Evolutionary conservation across 2,797 vertebrate genomes (phyloP).

Genomic region (Chloroceryle amazona): DNA sequence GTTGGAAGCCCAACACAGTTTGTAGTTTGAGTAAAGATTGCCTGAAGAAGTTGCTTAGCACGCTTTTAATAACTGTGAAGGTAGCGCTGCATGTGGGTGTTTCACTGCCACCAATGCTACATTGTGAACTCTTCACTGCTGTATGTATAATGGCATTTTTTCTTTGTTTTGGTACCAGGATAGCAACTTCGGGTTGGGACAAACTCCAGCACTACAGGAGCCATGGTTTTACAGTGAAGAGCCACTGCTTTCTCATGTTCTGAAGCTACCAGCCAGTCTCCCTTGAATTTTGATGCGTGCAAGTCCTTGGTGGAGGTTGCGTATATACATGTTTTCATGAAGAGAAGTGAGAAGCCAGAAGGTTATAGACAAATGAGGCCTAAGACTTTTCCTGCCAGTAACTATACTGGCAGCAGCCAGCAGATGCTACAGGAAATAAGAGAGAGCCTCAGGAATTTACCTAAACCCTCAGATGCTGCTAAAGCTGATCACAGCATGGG

Average conservation of each 20-base stretch:
- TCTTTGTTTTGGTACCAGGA: conserved; percentile 55
- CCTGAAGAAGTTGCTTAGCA: not conserved
- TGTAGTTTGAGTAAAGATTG: not conserved
- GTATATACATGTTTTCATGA: conserved; percentile 95
- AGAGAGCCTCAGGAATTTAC: conserved; percentile 94
- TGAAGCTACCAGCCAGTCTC: conserved; percentile 39
- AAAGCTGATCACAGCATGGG: conserved; percentile 84
- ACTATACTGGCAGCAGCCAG: conserved; percentile 93
- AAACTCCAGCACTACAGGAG: not conserved
- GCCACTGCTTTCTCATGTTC: not conserved
- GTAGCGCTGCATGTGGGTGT: not conserved
- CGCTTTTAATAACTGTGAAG: not conserved
- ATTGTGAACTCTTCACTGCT: not conserved
- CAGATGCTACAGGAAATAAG: conserved; percentile 98
- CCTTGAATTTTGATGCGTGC: conserved; percentile 43
- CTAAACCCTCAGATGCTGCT: conserved; percentile 91
- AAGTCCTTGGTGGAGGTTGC: conserved; percentile 75
- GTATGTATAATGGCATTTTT: not conserved
- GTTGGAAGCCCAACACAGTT: not conserved
- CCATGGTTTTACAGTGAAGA: not conserved
- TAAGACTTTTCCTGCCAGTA: conserved; percentile 97
- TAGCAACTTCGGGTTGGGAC: conserved; percentile 11
- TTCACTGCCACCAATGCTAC: not conserved
- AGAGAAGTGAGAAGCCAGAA: conserved; percentile 97
- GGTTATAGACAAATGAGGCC: conserved; percentile 98